Base-by-base conservation (phyloP, 1,140 invertebrate species). In the Polyergus mexicanus region DNA sequence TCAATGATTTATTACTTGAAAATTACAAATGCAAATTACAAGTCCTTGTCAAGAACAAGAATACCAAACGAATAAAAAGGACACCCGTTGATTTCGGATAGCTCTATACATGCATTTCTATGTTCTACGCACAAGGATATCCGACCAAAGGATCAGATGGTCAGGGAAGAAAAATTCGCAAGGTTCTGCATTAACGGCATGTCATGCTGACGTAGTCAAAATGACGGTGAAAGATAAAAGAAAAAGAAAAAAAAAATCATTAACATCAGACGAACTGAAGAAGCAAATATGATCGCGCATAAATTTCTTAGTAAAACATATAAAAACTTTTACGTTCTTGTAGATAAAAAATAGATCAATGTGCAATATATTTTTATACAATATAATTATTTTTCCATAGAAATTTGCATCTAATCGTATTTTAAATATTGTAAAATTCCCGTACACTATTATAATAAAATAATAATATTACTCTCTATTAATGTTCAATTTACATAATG, bases 101-200 rank as follows among this genome's bases (percentile, higher is more conserved):
- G 62, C 25, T 25, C 54, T 13, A 8, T 74, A 35, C 10, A 35
- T 6, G n/a, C 51, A 25, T 32, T 83, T 83, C 35, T 71, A 58
- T 81, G 11, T 44, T 8, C 11, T 25, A 25, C 38, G 32, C 35
- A 71, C 19, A 28, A 83, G 51, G 78, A 38, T 74, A 28, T n/a
- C 38, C 25, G 41, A 22, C 63, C 63, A 35, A 32, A 76, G 41
- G 28, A 22, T 72, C 78, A 68, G 22, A 60, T 83, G 54, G 35
- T n/a, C 38, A 72, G 38, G 25, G 25, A 44, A 58, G 38, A 72
- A 72, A 72, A 83, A 28, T 28, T 72, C 38, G 51, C 38, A 19
- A 25, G 38, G 19, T 3, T 16, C 22, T 54, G 28, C 35, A 72
- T 83, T 60, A 38, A 72, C 10, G 54, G 16, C 22, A 54, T 32